These are phyloP conservation scores for Zelleria hepariella DNA, from an alignment of 2,888 invertebrate species.

Conservation along the genomic window DNA sequence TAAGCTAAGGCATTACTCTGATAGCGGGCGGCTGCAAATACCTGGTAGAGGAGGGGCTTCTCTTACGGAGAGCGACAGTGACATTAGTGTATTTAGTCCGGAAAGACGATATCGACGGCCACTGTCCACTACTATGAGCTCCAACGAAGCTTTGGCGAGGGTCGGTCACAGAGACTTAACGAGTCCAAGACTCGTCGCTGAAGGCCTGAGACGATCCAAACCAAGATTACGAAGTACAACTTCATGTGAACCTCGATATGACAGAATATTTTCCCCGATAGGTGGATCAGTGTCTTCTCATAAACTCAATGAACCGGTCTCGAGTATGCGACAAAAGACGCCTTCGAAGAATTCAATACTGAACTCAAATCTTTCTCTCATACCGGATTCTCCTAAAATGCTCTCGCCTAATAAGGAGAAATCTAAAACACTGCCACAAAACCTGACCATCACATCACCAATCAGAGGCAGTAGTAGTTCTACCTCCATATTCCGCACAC, in stretches of 20 bases:
- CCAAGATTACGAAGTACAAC: slow-evolving; percentile 56
- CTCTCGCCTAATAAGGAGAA: slow-evolving; percentile 60
- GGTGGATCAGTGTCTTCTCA: slow-evolving; percentile 50
- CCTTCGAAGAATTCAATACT: slow-evolving; percentile 44
- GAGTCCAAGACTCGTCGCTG: slow-evolving; percentile 53
- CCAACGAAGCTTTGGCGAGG: slow-evolving; percentile 57
- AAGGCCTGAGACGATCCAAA: slow-evolving; percentile 45
- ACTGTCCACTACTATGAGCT: slow-evolving; percentile 54
- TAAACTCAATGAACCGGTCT: slow-evolving; percentile 51
- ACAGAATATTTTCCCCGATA: slow-evolving; percentile 58
- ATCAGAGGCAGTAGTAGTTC: slow-evolving; percentile 63
- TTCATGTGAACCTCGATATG: slow-evolving; percentile 60
- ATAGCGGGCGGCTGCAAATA: slow-evolving; percentile 37
- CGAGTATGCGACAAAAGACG: slow-evolving; percentile 42
- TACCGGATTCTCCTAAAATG: slow-evolving; percentile 64
- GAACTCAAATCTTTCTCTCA: slow-evolving; percentile 59
- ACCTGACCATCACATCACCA: slow-evolving; percentile 59
- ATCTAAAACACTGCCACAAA: slow-evolving; percentile 75
- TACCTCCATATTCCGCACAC: slow-evolving; percentile 57
- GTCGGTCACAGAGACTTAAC: slow-evolving; percentile 50
- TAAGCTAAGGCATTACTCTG: slow-evolving; percentile 44
- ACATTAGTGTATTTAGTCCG: slow-evolving; percentile 54
- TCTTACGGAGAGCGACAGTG: slow-evolving; percentile 62
- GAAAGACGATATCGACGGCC: slow-evolving; percentile 51
- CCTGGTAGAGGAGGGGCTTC: slow-evolving; percentile 48